Evolutionary conservation across 2,113 vertebrate genomes (phyloP), one percentile per base, ranked within the genome.

Genomic region (Megaceryle torquata): DNA sequence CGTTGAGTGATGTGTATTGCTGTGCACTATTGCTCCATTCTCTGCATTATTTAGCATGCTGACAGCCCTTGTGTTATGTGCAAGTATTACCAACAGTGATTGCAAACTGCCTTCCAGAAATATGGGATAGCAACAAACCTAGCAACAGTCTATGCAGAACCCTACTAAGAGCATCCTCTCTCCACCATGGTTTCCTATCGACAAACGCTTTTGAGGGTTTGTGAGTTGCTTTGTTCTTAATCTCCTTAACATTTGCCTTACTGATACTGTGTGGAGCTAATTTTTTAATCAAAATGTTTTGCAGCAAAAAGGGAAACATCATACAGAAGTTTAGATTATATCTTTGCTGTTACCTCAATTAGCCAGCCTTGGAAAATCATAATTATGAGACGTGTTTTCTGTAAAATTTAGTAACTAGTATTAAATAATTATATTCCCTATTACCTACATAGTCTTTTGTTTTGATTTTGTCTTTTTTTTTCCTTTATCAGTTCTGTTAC

Each of bases 261-360:
- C 48, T 69, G 82, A 41, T 76, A 79, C 63, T 43, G 86, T 13
- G 17, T 53, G 53, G 33, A 85, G 75, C 43, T 71, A 91, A 79
- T 84, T 76, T 95, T 91, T 95, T 72, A 89, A 92, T 91, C 83
- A 95, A 89, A 95, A 86, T 76, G 10, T 87, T 96, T 67, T 60
- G 77, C 77, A 84, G 65, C 61, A 91, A 71, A 68, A 88, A 44
- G 33, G 64, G 69, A 89, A 92, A 91, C 29, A 68, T 6, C 9
- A 11, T 33, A 19, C 48, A 46, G 61, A 91, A 87, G 24, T 87
- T 74, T 92, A 82, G 53, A 68, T 86, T 70, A 54, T 63, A 64
- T 54, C 60, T 88, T 94, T 87, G 69, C 75, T 89, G 69, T 89
- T 82, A 82, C 70, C 65, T 82, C 92, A 93, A 93, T 97, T 91